These are phyloP conservation scores for Calameuta idolon DNA, from an alignment of 2,888 invertebrate genomes.

Conservation along the genomic window DNA sequence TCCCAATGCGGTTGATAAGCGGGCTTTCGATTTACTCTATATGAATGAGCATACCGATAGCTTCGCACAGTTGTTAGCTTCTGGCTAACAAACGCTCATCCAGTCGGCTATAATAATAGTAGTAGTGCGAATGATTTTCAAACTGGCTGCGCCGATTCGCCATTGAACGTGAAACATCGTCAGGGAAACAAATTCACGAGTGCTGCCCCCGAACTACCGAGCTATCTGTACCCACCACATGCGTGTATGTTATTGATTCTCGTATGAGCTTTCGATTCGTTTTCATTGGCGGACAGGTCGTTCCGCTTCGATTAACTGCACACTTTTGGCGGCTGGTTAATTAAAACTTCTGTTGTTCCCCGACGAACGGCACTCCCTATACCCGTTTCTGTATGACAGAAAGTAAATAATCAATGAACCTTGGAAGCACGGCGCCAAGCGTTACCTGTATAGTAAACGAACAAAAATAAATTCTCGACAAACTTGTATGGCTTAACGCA, in stretches of 20 bases:
- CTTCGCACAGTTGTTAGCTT: neutral
- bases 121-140: neutral
- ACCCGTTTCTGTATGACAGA: neutral
- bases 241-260: slow-evolving; percentile 24
- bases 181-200: neutral
- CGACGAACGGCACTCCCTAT: neutral
- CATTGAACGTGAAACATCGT: neutral
- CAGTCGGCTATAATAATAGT: neutral
- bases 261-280: slow-evolving; percentile 33
- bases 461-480: neutral
- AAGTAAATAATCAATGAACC: neutral
- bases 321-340: slow-evolving; percentile 32
- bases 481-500: neutral
- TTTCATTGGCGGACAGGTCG: slow-evolving; percentile 28
- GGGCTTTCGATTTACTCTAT: neutral
- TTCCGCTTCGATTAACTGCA: slow-evolving; percentile 32
- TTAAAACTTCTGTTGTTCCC: slow-evolving; percentile 27
- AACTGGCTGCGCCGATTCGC: neutral
- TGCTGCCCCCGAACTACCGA: neutral
- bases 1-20: neutral
- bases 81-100: neutral
- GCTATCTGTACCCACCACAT: neutral
- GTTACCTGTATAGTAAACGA: neutral
- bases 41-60: neutral
- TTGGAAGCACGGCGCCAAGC: neutral